Conservation (phyloP, 2,113 vertebrate genomes). For the Rhipidura dahli region DNA sequence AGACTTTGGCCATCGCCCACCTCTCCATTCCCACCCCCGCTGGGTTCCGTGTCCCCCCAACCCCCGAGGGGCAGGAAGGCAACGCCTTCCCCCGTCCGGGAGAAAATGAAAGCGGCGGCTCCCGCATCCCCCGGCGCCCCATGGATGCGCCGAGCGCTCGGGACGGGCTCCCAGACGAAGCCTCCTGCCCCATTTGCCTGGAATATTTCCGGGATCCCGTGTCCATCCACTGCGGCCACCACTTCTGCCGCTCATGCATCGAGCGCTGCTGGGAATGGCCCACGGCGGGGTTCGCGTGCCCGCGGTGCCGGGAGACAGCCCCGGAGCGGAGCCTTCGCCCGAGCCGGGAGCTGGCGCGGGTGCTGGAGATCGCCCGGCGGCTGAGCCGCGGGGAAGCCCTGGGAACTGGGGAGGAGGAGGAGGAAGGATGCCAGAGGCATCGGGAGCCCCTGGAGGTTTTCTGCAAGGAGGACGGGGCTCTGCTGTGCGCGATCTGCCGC, state of each 20-base stretch:
- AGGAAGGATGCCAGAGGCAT: background rate
- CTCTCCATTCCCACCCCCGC: background rate
- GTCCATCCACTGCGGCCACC: slow-evolving; percentile 58
- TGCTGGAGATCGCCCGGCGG: background rate
- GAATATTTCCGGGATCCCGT: slow-evolving; percentile 55
- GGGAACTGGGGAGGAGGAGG: accelerated
- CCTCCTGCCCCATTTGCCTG: slow-evolving; percentile 58
- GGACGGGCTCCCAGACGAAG: slow-evolving; percentile 7
- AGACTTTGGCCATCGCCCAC: accelerated
- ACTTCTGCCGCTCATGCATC: slow-evolving; percentile 65
- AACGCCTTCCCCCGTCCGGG: background rate
- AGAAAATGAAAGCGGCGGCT: background rate
- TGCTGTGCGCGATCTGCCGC: slow-evolving; percentile 50
- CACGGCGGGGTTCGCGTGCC: background rate
- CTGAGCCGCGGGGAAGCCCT: background rate
- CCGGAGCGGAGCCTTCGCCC: background rate
- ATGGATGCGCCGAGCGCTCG: background rate
- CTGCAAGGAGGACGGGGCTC: background rate
- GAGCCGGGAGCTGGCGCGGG: background rate
- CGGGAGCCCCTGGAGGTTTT: slow-evolving; percentile 16
- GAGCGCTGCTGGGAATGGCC: slow-evolving; percentile 6
- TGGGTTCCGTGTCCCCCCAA: background rate
- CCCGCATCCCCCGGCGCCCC: accelerated
- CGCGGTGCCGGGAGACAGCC: background rate
- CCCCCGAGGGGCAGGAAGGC: background rate